phyloP scores from a whole-genome alignment of 2,113 vertebrate species.

The Euleptes europaea region DNA sequence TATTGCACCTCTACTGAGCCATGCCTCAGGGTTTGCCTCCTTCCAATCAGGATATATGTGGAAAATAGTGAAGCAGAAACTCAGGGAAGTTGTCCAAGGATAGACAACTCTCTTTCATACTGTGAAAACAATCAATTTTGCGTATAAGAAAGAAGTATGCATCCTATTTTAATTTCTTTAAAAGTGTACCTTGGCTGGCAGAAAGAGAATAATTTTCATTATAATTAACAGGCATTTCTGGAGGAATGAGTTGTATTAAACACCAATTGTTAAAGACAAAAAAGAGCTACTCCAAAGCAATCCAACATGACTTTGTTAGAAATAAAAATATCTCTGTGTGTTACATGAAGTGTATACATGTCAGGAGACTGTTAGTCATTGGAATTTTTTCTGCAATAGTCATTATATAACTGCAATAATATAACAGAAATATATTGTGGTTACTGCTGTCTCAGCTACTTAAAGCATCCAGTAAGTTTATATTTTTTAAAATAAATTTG shows the following conservation, averaged over 20 bases:
- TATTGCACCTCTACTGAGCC: neutral
- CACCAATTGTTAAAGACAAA: neutral
- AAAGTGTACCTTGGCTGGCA: neutral
- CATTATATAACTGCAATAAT: conserved; percentile 52
- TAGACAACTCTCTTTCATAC: neutral
- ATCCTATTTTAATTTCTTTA: neutral
- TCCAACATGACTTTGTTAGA: neutral
- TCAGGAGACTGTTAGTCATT: conserved; percentile 27
- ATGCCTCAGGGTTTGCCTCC: neutral
- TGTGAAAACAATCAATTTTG: neutral
- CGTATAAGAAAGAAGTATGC: neutral
- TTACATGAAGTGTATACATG: neutral
- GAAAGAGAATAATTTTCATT: neutral
- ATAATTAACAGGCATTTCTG: neutral
- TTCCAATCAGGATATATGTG: neutral
- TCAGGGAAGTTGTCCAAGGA: too few relatives aligned
- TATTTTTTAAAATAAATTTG: conserved; percentile 33
- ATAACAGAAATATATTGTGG: conserved; percentile 21
- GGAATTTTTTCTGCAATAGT: conserved; percentile 51
- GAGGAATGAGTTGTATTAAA: neutral
- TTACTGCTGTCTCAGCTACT: conserved; percentile 51
- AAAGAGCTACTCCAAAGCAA: neutral
- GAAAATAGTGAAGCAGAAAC: neutral
- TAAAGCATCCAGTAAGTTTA: conserved; percentile 50
- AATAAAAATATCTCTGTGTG: conserved; percentile 20